Evolutionary conservation across 30 jellyfish, hydroid and myxozoan species (phyloP).

Genomic region (Aurelia coerulea): DNA sequence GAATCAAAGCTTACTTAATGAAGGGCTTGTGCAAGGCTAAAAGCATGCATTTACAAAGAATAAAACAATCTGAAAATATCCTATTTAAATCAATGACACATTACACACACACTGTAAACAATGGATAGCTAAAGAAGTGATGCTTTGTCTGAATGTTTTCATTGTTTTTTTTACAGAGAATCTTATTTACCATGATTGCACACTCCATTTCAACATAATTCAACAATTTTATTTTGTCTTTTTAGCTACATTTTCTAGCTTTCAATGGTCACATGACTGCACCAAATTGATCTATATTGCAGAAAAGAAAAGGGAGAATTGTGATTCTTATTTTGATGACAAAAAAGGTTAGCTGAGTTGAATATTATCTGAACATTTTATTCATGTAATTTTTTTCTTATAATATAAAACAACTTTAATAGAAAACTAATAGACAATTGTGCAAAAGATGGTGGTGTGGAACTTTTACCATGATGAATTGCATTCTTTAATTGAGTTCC

Average conservation of each 20-base stretch:
- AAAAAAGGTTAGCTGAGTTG: neutral
- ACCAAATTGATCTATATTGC: slow-evolving; percentile 68
- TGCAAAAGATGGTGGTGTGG: no score
- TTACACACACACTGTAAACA: no score
- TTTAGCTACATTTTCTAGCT: slow-evolving; percentile 59
- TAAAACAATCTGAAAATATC: no score
- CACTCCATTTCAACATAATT: neutral
- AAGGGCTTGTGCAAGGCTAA: neutral
- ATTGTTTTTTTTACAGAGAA: neutral
- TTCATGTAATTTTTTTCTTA: neutral
- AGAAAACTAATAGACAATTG: neutral
- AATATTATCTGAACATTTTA: neutral
- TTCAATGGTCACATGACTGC: slow-evolving; percentile 79
- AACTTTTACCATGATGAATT: neutral
- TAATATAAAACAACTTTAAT: neutral
- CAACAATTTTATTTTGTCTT: neutral
- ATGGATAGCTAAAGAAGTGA: neutral
- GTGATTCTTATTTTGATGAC: slow-evolving; percentile 25
- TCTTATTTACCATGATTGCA: neutral
- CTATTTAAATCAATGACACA: no score
- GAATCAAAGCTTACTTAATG: neutral
- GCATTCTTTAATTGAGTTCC: no score
- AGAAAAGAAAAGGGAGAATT: slow-evolving; percentile 62
- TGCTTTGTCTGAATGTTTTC: neutral
- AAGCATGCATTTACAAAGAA: neutral